phyloP scores from a whole-genome alignment of 2,888 invertebrate genomes.

The Unio pictorum region DNA sequence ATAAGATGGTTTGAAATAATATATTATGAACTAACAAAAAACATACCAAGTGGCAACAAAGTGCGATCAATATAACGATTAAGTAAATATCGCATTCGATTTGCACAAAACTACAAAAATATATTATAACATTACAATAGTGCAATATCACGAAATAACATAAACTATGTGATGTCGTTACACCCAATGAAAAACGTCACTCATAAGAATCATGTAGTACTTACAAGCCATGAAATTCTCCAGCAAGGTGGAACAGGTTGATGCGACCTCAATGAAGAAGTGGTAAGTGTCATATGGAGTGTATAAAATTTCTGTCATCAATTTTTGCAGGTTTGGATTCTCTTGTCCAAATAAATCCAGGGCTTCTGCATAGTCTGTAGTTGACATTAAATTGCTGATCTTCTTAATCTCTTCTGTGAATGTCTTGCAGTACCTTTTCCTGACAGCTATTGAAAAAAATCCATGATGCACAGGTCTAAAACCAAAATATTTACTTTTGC shows the following conservation, averaged over 20 bases:
- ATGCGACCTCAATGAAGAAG: constrained; percentile 7
- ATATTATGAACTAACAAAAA: too few species aligned
- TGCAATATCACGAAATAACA: too few species aligned
- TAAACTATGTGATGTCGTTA: too few species aligned
- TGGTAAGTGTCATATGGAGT: constrained; percentile 5
- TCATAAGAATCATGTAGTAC: background rate
- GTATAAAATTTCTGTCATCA: constrained; percentile 8
- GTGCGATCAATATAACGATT: too few species aligned
- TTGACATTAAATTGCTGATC: constrained; percentile 4
- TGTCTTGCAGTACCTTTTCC: constrained; percentile 6
- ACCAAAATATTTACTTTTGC: background rate
- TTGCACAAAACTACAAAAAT: too few species aligned
- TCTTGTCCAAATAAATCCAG: constrained; percentile 1
- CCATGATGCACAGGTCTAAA: too few species aligned
- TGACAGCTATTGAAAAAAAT: background rate
- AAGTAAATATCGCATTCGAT: too few species aligned
- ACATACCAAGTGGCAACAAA: too few species aligned
- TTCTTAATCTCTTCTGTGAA: constrained; percentile 5
- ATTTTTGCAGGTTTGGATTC: constrained; percentile 8
- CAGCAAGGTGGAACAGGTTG: constrained; percentile 1
- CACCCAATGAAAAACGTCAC: too few species aligned
- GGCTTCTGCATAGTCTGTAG: constrained; percentile 4
- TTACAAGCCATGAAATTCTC: constrained; percentile 8
- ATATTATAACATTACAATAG: too few species aligned
- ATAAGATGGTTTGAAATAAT: too few species aligned